These are phyloP conservation scores for Lathronympha strigana DNA, from an alignment of 2,888 invertebrate genomes.

Conservation along the genomic window DNA sequence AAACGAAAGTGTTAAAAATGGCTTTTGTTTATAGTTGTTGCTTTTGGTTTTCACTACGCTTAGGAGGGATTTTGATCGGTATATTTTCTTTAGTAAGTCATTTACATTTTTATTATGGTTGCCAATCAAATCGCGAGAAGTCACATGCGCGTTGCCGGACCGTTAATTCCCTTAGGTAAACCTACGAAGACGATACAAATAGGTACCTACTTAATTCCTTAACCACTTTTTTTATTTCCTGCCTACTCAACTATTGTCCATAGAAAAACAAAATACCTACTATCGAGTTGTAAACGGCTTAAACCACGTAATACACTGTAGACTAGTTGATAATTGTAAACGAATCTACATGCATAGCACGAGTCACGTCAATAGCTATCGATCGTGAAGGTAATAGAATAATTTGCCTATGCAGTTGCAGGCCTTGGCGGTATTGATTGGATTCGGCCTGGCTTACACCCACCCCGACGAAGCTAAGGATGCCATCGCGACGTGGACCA, in stretches of 20 bases:
- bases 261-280: no score
- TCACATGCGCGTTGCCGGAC: not conserved
- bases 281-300: no score
- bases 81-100: constrained; percentile 67
- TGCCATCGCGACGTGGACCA: constrained; percentile 56
- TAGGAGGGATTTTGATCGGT: constrained; percentile 74
- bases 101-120: not conserved
- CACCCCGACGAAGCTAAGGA: constrained; percentile 55
- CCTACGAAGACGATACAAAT: no score
- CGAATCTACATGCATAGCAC: not conserved
- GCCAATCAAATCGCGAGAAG: not conserved
- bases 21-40: constrained; percentile 77
- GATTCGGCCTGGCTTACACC: constrained; percentile 56
- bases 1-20: constrained; percentile 51
- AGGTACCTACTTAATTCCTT: no score
- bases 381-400: constrained; percentile 4
- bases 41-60: constrained; percentile 77
- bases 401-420: constrained; percentile 60
- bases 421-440: constrained; percentile 55
- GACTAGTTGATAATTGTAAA: no score
- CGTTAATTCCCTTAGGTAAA: not conserved
- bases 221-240: no score
- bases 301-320: not conserved
- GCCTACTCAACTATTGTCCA: no score
- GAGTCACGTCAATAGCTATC: not conserved